These are phyloP conservation scores for Drosophila meridionalis DNA, from an alignment of 2,888 invertebrate genomes.

Conservation along the genomic window DNA sequence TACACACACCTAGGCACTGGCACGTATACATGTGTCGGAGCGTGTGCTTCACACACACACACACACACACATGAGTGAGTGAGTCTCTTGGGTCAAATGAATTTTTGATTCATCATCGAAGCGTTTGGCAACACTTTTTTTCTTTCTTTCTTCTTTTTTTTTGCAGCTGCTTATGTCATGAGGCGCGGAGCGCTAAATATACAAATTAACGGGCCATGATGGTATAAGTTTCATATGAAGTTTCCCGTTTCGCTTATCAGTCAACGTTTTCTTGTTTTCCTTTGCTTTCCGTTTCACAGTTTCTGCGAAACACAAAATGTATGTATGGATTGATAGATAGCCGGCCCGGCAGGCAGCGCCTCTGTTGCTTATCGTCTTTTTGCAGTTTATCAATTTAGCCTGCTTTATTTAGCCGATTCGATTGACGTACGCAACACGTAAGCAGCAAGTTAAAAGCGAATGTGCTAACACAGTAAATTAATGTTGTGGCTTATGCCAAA, in stretches of 20 bases:
- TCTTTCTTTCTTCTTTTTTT: conserved; percentile 26
- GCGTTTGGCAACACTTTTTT: conserved; percentile 25
- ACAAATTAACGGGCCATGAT: conserved; percentile 29
- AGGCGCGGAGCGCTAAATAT: conserved; percentile 27
- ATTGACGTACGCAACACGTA: conserved; percentile 71
- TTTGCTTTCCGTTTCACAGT: conserved; percentile 37
- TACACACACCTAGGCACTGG: not conserved
- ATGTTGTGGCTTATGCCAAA: conserved; percentile 3
- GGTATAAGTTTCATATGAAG: conserved; percentile 4
- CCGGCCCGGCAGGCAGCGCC: not conserved
- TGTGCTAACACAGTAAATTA: conserved; percentile 32
- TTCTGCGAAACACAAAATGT: conserved; percentile 40
- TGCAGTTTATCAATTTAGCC: conserved; percentile 68
- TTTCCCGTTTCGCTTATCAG: conserved; percentile 48
- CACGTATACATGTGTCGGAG: not conserved
- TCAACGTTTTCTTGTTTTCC: conserved; percentile 31
- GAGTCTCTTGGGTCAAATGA: conserved; percentile 25
- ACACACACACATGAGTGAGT: not conserved
- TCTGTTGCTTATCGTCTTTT: conserved; percentile 60
- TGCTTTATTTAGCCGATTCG: conserved; percentile 53
- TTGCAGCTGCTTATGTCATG: conserved; percentile 66
- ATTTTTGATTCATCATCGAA: conserved; percentile 51
- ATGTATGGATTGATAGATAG: conserved; percentile 19
- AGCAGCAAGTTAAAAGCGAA: conserved; percentile 28
- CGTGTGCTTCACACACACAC: not conserved